phyloP scores from a whole-genome alignment of 2,888 invertebrate species.

The Xylophagus ater region DNA sequence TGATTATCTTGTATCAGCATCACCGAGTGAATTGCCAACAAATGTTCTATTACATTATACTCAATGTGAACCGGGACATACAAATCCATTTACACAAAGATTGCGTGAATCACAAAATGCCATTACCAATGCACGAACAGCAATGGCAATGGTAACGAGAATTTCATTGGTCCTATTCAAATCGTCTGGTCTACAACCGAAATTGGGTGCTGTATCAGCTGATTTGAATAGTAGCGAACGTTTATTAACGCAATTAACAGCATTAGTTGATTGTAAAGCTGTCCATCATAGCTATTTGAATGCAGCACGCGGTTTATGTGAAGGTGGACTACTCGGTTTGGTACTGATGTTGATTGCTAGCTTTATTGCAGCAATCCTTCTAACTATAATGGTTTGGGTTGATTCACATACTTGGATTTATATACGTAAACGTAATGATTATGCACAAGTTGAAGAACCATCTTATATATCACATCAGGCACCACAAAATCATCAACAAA shows the following conservation, averaged over 20 bases:
- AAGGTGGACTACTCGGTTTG: constrained; percentile 68
- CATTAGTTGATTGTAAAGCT: constrained; percentile 71
- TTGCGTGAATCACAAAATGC: constrained; percentile 67
- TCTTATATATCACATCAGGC: constrained; percentile 42
- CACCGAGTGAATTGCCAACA: constrained; percentile 45
- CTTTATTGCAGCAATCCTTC: constrained; percentile 73
- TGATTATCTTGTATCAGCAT: constrained; percentile 59
- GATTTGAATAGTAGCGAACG: constrained; percentile 69
- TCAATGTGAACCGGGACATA: constrained; percentile 68
- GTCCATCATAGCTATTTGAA: constrained; percentile 73
- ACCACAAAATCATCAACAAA: constrained; percentile 41
- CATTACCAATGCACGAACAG: constrained; percentile 41
- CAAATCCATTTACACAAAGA: constrained; percentile 70
- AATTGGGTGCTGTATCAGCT: constrained; percentile 62
- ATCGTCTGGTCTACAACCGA: constrained; percentile 52
- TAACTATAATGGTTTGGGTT: constrained; percentile 86
- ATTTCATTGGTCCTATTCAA: constrained; percentile 38
- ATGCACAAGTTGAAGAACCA: constrained; percentile 74
- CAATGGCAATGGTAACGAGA: constrained; percentile 39
- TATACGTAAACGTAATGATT: constrained; percentile 75
- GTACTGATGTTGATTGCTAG: constrained; percentile 80
- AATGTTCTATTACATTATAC: constrained; percentile 66
- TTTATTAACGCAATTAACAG: constrained; percentile 52
- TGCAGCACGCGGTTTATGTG: constrained; percentile 71
- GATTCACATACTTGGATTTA: constrained; percentile 97